Evolutionary conservation across 1,140 invertebrate genomes (phyloP).

Genomic region (Lepidotrigona ventralis): DNA sequence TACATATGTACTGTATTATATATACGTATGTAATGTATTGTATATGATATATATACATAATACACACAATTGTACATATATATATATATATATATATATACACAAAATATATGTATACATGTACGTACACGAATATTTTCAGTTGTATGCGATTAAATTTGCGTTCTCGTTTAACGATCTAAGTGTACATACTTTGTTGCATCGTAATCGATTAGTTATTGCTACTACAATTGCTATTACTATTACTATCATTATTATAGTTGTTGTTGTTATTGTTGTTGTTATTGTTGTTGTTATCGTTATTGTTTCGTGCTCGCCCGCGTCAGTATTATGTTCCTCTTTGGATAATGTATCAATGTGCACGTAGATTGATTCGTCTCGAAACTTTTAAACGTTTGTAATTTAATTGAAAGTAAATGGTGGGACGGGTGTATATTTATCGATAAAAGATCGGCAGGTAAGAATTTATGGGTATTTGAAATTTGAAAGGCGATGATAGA

Average conservation of each 20-base stretch:
- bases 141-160: conserved; percentile 25
- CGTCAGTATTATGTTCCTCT: conserved; percentile 38
- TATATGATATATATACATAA: too few relatives aligned
- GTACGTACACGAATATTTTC: conserved; percentile 28
- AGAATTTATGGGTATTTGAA: background rate
- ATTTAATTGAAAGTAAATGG: too few relatives aligned
- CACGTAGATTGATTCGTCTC: background rate
- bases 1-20: too few relatives aligned
- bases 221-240: background rate
- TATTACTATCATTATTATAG: background rate
- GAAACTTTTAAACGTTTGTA: too few relatives aligned
- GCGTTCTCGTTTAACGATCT: conserved; percentile 21
- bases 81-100: background rate
- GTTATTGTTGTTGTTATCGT: background rate
- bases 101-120: background rate
- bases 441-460: background rate
- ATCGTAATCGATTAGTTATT: background rate
- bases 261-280: background rate
- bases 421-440: too few relatives aligned
- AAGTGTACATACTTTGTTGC: conserved; percentile 16
- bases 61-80: background rate
- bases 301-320: conserved; percentile 27
- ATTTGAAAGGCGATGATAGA: background rate
- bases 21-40: too few relatives aligned
- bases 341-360: background rate